Percentiles rank a stretch among this genome's conserved stretches.
Conservation (phyloP, 2,113 vertebrate genomes). For the Mellivora capensis region DNA sequence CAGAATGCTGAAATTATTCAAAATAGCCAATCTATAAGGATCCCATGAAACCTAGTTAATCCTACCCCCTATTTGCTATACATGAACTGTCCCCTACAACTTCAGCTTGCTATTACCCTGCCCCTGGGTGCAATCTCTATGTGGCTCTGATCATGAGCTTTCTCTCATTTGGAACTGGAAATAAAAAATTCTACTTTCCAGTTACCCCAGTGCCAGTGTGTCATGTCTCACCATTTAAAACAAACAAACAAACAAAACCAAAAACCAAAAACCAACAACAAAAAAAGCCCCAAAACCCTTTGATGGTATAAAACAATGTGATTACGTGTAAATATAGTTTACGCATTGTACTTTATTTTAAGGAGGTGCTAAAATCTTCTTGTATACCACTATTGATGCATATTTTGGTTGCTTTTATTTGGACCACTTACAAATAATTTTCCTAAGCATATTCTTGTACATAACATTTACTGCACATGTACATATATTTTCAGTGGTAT, state of each 20-base stretch:
- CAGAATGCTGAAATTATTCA: background rate
- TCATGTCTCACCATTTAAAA: background rate
- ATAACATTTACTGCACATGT: background rate
- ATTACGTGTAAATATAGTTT: background rate
- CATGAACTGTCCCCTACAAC: fast-evolving
- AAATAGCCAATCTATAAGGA: background rate
- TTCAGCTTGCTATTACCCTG: background rate
- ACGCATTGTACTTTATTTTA: background rate
- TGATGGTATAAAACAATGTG: background rate
- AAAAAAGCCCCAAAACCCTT: too few species aligned
- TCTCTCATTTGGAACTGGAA: background rate
- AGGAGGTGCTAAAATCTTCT: background rate
- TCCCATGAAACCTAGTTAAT: background rate
- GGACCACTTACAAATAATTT: background rate
- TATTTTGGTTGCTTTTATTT: background rate
- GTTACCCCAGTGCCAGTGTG: background rate
- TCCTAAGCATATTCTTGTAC: background rate
- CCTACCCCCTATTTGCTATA: background rate
- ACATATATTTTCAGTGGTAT: background rate
- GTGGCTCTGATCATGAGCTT: background rate
- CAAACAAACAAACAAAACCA: too few species aligned
- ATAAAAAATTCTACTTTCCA: background rate
- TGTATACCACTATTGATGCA: background rate
- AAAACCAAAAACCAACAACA: too few species aligned
- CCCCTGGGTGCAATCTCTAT: fast-evolving